phyloP scores from a whole-genome alignment of 2,797 vertebrate genomes.

The Gallinago solitaria region DNA sequence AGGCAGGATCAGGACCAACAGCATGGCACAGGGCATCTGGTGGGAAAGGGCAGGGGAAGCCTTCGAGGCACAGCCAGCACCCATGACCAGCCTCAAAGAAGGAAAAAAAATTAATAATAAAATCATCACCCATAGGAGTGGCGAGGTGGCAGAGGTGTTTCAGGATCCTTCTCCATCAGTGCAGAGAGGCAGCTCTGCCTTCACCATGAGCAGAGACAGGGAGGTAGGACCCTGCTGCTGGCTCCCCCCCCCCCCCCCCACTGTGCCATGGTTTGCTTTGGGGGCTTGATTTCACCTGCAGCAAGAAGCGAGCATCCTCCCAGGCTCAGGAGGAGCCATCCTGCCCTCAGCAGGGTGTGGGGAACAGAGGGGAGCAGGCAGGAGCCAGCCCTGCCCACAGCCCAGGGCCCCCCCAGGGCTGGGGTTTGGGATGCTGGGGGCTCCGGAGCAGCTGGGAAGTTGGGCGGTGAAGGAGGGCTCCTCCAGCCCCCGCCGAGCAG shows the following conservation, averaged over 20 bases:
- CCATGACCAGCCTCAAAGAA: not conserved
- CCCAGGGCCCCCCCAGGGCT: not conserved
- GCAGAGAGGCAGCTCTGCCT: not conserved
- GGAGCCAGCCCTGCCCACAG: not conserved
- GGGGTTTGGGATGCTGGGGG: rapidly evolving
- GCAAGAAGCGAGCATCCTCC: not conserved
- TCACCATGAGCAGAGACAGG: too few species aligned
- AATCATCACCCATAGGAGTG: rapidly evolving
- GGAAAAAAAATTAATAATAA: not conserved
- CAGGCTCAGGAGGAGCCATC: not conserved
- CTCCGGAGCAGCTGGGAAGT: slow-evolving; percentile 1
- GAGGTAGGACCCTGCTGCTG: not conserved
- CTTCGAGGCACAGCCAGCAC: rapidly evolving
- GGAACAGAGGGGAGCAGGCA: not conserved
- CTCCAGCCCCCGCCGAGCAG: rapidly evolving
- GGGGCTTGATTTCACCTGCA: not conserved
- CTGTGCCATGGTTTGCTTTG: rapidly evolving
- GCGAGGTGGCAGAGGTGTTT: not conserved
- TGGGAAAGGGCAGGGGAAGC: too few species aligned
- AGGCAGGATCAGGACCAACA: rapidly evolving
- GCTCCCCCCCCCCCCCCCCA: rapidly evolving
- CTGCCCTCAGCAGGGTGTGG: rapidly evolving
- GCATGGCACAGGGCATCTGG: rapidly evolving
- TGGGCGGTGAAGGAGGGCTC: not conserved
- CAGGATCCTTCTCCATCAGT: not conserved